Evolutionary conservation across 2,113 vertebrate genomes (phyloP), one percentile per base, ranked within the genome.

Genomic region (Rhinichthys klamathensis): DNA sequence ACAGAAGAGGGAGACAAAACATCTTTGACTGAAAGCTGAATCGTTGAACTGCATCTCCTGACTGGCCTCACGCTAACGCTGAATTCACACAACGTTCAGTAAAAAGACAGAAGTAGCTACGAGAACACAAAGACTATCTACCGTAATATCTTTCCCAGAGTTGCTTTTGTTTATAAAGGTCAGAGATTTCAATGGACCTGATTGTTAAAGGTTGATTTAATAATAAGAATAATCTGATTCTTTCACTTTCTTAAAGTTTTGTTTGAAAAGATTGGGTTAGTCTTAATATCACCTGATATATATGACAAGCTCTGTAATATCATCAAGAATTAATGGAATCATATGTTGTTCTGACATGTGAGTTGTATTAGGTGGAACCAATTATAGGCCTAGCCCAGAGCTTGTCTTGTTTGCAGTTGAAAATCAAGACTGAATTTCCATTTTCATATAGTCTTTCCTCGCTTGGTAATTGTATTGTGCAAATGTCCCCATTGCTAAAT

Each of bases 1-100:
- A n/a, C 76, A 41, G 76, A 41, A 79, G 76, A 60, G 76, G 76
- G 76, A 61, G 76, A 61, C 56, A 38, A 56, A 79, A 79, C 76
- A 79, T 60, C 32, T 79, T 13, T 79, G 11, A 41, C 8, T 79
- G 23, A 41, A 58, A 61, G 4, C 23, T 38, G 18, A 21, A 3
- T 32, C 2, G 10, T 4, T 32, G 13, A 49, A 49, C 23, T 15
- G 0, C 46, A 51, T 49, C n/a, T 6, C 13, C 6, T 49, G n/a
- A 25, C 41, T 46, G 23, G 69, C 23, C 41, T 46, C 38, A 73
- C 12, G 4, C 38, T 25, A 41, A 46, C 1, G n/a, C 13, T 9
- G 13, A 46, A 74, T 74, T 49, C 6, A 74, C 25, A n/a, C 38
- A 46, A 16, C n/a, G 69, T 72, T 74, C 72, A 16, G 1, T 15